phyloP scores from a whole-genome alignment of 2,113 vertebrate genomes.

The Scatophagus argus region DNA sequence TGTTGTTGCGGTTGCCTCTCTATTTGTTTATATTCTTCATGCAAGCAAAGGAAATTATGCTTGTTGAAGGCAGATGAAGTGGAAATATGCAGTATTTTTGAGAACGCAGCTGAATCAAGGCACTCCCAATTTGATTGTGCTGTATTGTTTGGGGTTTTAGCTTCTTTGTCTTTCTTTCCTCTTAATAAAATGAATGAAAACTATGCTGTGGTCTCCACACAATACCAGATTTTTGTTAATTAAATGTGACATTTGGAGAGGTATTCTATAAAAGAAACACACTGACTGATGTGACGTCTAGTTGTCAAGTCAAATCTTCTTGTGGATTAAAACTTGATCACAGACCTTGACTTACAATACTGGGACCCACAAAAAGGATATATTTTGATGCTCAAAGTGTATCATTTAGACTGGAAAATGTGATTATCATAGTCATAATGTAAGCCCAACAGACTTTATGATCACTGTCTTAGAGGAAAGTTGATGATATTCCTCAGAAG shows the following conservation, averaged over 20 bases:
- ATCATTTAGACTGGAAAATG: constrained; percentile 12
- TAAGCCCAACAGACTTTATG: constrained; percentile 17
- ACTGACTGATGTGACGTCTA: too few relatives aligned
- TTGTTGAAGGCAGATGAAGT: neutral
- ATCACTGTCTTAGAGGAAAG: constrained; percentile 14
- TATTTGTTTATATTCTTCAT: neutral
- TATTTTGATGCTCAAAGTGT: neutral
- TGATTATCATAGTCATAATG: constrained; percentile 38
- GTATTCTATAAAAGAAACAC: neutral
- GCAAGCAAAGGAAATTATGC: neutral
- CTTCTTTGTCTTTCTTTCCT: neutral
- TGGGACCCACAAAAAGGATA: neutral
- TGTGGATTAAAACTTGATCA: neutral
- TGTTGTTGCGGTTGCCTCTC: neutral
- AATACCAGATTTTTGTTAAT: neutral
- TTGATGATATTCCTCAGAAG: constrained; percentile 41
- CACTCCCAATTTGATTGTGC: neutral
- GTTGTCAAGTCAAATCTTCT: neutral
- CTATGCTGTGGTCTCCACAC: neutral
- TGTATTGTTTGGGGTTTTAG: neutral
- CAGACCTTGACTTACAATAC: neutral
- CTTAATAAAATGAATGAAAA: neutral
- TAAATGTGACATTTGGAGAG: neutral
- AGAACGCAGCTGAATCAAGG: neutral
- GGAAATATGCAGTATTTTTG: neutral